These are phyloP conservation scores for Butorides virescens DNA, from an alignment of 2,113 vertebrate species.

Conservation along the genomic window DNA sequence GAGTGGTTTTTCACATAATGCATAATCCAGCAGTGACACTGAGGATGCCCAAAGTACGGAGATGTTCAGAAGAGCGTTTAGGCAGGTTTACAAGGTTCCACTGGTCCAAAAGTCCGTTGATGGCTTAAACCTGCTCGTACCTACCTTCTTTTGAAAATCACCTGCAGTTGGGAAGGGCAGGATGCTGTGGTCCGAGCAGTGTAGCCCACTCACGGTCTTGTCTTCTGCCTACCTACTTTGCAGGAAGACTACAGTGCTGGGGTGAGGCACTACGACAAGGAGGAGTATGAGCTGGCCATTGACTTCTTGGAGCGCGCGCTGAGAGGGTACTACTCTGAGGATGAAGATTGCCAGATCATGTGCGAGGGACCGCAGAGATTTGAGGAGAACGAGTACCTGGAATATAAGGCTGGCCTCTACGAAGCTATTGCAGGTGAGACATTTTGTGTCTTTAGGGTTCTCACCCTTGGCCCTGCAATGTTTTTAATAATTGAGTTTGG, in stretches of 20 bases:
- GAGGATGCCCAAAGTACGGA: neutral
- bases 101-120: neutral
- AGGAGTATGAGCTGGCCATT: conserved; percentile 79
- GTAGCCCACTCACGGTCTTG: rapidly evolving
- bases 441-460: neutral
- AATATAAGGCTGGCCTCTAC: conserved; percentile 84
- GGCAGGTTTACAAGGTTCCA: neutral
- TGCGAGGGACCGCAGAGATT: conserved; percentile 90
- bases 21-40: neutral
- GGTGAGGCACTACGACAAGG: conserved; percentile 82
- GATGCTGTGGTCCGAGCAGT: neutral
- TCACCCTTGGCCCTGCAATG: neutral
- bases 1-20: neutral
- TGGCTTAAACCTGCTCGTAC: neutral
- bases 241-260: conserved; percentile 86
- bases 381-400: conserved; percentile 83
- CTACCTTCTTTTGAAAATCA: neutral
- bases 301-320: conserved; percentile 85
- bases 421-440: conserved; percentile 91
- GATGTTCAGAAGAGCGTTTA: neutral
- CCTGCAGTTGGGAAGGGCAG: neutral
- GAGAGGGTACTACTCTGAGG: conserved; percentile 83
- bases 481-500: neutral
- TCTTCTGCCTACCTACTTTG: neutral
- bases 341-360: conserved; percentile 84